phyloP scores from a whole-genome alignment of 2,113 vertebrate genomes.

The Eidolon helvum region DNA sequence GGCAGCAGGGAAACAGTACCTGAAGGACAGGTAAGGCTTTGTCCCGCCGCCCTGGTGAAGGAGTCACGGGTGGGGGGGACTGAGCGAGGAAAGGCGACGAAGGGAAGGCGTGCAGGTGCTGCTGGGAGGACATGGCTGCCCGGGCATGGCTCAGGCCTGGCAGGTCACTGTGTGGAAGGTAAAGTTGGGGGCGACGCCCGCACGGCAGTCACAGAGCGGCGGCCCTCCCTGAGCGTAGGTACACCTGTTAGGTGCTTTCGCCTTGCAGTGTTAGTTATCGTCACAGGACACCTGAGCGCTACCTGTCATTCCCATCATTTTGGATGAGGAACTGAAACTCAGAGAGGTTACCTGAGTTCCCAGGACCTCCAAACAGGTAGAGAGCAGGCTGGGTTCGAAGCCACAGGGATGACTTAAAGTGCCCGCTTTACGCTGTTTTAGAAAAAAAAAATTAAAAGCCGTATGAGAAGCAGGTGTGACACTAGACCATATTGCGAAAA shows the following conservation, averaged over 20 bases:
- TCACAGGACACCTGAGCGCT: fast-evolving
- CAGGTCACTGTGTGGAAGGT: fast-evolving
- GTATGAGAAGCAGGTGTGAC: not conserved
- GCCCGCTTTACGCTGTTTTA: not conserved
- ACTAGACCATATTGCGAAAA: fast-evolving
- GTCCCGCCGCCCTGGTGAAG: fast-evolving
- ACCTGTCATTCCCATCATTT: not conserved
- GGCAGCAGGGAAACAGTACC: fast-evolving
- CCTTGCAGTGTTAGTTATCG: fast-evolving
- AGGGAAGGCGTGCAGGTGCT: fast-evolving
- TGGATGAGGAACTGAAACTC: not conserved
- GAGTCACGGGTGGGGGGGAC: fast-evolving
- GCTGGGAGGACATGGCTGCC: not conserved
- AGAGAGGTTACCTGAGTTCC: too few relatives aligned
- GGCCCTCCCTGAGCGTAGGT: fast-evolving
- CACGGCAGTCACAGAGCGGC: fast-evolving
- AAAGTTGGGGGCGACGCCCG: fast-evolving
- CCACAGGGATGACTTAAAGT: fast-evolving
- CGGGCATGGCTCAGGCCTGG: not conserved
- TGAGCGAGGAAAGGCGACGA: fast-evolving
- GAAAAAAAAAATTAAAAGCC: too few relatives aligned
- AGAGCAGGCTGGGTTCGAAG: not conserved
- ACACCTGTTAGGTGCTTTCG: fast-evolving
- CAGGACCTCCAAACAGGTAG: not conserved
- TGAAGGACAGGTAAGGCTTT: not conserved